Evolutionary conservation across 2,888 invertebrate species (phyloP).

Genomic region (Mesodorylaimus sp.): DNA sequence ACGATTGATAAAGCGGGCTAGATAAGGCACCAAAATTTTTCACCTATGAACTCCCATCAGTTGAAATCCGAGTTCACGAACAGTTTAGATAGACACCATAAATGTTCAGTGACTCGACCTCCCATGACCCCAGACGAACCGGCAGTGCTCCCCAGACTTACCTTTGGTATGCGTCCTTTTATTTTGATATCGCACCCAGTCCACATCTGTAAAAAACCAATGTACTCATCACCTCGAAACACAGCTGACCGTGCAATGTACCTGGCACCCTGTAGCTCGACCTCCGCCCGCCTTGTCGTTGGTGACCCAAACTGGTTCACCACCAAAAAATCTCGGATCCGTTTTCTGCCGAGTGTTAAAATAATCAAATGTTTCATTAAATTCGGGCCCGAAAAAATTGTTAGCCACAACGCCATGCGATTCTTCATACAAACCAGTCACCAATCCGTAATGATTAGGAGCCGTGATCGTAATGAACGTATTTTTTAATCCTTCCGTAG

Average conservation of each 20-base stretch:
- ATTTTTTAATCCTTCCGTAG: not conserved
- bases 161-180: too few relatives aligned
- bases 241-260: not conserved
- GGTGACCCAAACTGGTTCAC: conserved; percentile 28
- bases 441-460: conserved; percentile 8
- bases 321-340: conserved; percentile 22
- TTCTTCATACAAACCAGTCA: conserved; percentile 7
- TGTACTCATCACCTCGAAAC: not conserved
- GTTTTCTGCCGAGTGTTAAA: not conserved
- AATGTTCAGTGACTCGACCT: too few relatives aligned
- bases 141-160: too few relatives aligned
- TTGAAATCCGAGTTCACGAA: too few relatives aligned
- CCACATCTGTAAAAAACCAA: not conserved
- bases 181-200: too few relatives aligned
- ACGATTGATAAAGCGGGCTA: too few relatives aligned
- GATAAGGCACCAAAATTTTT: too few relatives aligned
- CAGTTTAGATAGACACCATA: too few relatives aligned
- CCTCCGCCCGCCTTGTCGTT: not conserved
- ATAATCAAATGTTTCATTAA: conserved; percentile 3
- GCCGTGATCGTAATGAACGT: conserved; percentile 5
- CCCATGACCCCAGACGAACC: too few relatives aligned
- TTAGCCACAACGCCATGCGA: conserved; percentile 4
- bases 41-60: too few relatives aligned
- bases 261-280: not conserved
- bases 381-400: conserved; percentile 1